Percentiles rank a stretch among this genome's conserved stretches.
These are phyloP conservation scores for Spilosoma lubricipeda DNA, from an alignment of 2,888 invertebrate species.

Conservation along the genomic window DNA sequence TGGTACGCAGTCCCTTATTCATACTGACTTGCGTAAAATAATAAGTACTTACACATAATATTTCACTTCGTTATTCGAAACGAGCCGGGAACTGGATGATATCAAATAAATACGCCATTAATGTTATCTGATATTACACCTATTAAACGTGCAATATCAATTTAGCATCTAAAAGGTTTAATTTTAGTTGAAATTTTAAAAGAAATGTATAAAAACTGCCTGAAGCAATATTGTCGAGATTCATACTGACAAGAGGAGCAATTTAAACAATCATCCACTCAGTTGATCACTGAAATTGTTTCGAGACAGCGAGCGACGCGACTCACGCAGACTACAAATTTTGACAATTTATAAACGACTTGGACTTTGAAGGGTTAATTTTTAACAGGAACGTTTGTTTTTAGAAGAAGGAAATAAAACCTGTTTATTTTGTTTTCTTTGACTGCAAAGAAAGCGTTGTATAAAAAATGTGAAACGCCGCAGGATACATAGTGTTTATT, in stretches of 20 bases:
- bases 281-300: conserved; percentile 69
- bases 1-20: neutral
- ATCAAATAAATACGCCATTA: neutral
- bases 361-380: conserved; percentile 33
- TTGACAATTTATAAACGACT: conserved; percentile 41
- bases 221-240: conserved; percentile 47
- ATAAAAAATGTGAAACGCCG: neutral
- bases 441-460: neutral
- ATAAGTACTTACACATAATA: neutral
- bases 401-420: neutral
- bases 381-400: conserved; percentile 4
- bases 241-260: conserved; percentile 54
- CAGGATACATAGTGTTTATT: neutral
- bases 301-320: conserved; percentile 37
- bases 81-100: neutral
- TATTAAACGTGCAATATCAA: neutral
- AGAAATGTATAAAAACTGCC: conserved; percentile 22
- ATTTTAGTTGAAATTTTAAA: conserved; percentile 1
- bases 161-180: conserved; percentile 6
- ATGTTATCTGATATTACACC: neutral
- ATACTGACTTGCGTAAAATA: neutral
- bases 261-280: conserved; percentile 68
- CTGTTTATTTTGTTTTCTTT: neutral
- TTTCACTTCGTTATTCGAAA: neutral
- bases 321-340: conserved; percentile 30